Conservation (phyloP, 2,797 vertebrate species). For the Enteromius argenteus region DNA sequence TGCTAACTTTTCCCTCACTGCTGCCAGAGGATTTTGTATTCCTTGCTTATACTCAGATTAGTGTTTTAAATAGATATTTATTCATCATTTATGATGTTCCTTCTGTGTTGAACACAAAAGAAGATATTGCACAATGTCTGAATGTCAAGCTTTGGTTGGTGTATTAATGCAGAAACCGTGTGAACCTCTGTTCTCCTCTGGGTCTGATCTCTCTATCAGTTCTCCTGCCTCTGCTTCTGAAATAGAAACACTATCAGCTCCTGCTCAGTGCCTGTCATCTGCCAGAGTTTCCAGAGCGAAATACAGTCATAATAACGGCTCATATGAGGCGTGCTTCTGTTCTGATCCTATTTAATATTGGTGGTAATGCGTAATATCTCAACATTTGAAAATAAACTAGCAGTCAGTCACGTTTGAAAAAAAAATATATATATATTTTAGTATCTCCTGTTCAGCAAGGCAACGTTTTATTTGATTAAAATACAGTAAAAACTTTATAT, state of each 20-base stretch:
- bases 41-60: not conserved
- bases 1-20: no score
- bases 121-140: not conserved
- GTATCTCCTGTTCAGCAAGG: no score
- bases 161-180: not conserved
- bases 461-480: no score
- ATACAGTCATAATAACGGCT: not conserved
- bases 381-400: not conserved
- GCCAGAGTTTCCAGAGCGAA: not conserved
- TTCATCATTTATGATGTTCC: not conserved
- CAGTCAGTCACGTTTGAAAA: not conserved
- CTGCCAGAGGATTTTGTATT: not conserved
- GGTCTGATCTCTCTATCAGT: not conserved
- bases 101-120: not conserved
- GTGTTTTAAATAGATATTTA: not conserved
- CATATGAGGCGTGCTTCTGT: not conserved
- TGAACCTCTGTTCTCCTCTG: no score
- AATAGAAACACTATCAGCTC: constrained; percentile 37
- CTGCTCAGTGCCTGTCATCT: not conserved
- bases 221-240: not conserved
- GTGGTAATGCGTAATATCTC: not conserved
- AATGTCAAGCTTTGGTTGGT: not conserved
- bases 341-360: not conserved
- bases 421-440: no score
- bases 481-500: no score